Conservation (phyloP, 1,140 invertebrate genomes). For the Pectinophora gossypiella region DNA sequence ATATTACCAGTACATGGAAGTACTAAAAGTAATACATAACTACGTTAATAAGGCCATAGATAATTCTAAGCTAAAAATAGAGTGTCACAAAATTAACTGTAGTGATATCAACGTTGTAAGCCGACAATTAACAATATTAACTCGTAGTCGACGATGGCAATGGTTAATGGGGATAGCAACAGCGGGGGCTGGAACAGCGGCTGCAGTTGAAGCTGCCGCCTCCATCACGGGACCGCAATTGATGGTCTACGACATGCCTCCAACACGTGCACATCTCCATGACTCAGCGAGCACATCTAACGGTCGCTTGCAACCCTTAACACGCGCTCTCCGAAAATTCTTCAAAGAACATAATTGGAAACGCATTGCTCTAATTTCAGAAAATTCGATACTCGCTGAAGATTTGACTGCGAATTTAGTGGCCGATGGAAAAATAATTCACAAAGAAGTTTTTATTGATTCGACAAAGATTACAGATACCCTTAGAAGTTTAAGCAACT, state of each 20-base stretch:
- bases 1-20: background rate
- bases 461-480: background rate
- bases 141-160: no score
- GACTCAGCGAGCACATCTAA: background rate
- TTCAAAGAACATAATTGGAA: background rate
- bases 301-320: background rate
- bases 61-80: no score
- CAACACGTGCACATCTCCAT: background rate
- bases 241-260: background rate
- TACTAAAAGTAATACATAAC: no score
- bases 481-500: background rate
- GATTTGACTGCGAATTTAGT: no score
- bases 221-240: background rate
- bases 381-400: background rate
- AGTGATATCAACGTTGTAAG: no score
- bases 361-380: background rate
- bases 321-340: background rate
- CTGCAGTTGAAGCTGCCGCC: no score
- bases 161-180: no score
- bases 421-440: no score
- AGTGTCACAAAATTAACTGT: no score
- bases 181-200: no score
- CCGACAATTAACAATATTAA: no score
- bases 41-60: no score
- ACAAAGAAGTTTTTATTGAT: background rate